Evolutionary conservation across 1,140 invertebrate species (phyloP), one percentile per base, ranked within the genome.

Genomic region (Lepidurus couesii): DNA sequence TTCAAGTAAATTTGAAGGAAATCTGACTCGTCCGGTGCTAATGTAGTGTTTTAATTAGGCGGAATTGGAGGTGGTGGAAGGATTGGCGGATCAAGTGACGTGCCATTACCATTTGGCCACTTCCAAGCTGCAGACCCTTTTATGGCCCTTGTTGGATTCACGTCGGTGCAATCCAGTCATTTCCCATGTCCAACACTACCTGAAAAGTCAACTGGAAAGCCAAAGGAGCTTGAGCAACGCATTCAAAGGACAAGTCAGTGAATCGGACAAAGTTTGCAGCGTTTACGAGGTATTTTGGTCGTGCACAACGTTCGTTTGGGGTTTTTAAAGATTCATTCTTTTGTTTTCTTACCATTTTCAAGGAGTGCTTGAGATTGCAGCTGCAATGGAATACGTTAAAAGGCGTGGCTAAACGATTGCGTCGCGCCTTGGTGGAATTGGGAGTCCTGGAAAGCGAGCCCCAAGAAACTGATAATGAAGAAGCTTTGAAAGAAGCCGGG

Each of bases 91-190:
- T 83, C 92, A 94, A 84, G 90, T 93, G 24, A 91, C 92, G 80
- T 95, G 93, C 84, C 89, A 92, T 79, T 93, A 93, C 84, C 95
- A 92, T 82, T 86, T 96, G 80, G 92, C 94, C 3, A 92, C 92
- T 79, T 91, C 91, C 65, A 92, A 93, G 85, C 85, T 95, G 21
- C 92, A 91, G 83, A 89, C 91, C 80, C 85, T 93, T 10, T 85
- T 95, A 13, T 89, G 91, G 80, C 93, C 92, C 10, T 89, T 93
- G 80, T 84, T 93, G 47, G 90, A 90, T 79, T 79, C 77, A 16
- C 42, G 73, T 11, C 79, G 79, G 5, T 80, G 77, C 65, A 53
- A 73, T 21, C 87, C 91, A 42, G 92, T 93, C 82, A 90, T 91
- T 77, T 91, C 92, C 1, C 93, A 93, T 83, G 89, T 93, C 1